phyloP scores from a whole-genome alignment of 2,888 invertebrate species.

The Vanessa cardui region DNA sequence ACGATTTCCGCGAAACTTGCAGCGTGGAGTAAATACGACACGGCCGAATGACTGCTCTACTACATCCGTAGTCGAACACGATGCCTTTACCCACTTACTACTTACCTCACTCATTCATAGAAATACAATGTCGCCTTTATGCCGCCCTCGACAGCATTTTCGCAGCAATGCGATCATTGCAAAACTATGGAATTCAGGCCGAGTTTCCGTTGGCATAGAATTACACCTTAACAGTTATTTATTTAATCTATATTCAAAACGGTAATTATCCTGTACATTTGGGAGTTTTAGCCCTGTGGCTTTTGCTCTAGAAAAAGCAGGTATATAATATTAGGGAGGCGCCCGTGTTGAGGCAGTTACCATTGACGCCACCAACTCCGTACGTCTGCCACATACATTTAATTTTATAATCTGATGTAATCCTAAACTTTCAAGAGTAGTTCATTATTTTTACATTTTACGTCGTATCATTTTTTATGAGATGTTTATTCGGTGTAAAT shows the following conservation, averaged over 20 bases:
- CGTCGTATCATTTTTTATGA: too few species aligned
- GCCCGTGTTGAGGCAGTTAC: slow-evolving; percentile 81
- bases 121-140: slow-evolving; percentile 53
- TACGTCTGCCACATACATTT: slow-evolving; percentile 78
- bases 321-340: slow-evolving; percentile 73
- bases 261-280: slow-evolving; percentile 73
- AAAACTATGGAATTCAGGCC: slow-evolving; percentile 59
- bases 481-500: too few species aligned
- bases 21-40: slow-evolving; percentile 60
- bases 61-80: slow-evolving; percentile 67
- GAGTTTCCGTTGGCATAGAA: slow-evolving; percentile 52
- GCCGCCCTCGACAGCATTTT: slow-evolving; percentile 53
- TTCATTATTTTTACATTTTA: too few species aligned
- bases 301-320: slow-evolving; percentile 80
- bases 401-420: background rate
- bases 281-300: slow-evolving; percentile 76
- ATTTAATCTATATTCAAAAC: slow-evolving; percentile 18
- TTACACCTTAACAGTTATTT: slow-evolving; percentile 42
- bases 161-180: slow-evolving; percentile 54
- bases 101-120: slow-evolving; percentile 67
- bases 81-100: slow-evolving; percentile 45
- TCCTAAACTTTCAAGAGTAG: too few species aligned
- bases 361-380: slow-evolving; percentile 80
- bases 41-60: slow-evolving; percentile 58
- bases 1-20: slow-evolving; percentile 68